A percentile compares a stretch with the other conserved stretches of the same genome.
Evolutionary conservation across 1,140 invertebrate genomes (phyloP).

Genomic region (Tetranychus urticae): DNA sequence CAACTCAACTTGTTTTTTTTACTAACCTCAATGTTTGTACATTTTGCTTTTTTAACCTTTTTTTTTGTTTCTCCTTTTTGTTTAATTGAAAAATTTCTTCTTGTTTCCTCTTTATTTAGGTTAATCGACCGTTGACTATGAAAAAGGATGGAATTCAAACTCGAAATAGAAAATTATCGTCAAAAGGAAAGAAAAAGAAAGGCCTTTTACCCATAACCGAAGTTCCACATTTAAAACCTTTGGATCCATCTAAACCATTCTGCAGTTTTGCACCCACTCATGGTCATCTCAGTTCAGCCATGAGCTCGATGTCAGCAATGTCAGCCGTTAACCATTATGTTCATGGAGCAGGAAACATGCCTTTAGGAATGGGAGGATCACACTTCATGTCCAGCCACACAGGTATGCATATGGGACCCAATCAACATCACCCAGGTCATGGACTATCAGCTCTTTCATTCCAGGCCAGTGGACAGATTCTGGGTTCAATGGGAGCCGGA

Average conservation of each 20-base stretch:
- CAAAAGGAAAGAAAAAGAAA: constrained; percentile 11
- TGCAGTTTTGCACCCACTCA: neutral
- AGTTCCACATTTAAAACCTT: constrained; percentile 4
- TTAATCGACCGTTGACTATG: constrained; percentile 59
- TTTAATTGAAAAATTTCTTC: neutral
- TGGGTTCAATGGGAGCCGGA: neutral
- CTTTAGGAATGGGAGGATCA: neutral
- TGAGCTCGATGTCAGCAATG: constrained; percentile 11
- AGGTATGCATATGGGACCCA: neutral
- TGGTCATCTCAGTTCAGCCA: constrained; percentile 7
- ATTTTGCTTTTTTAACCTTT: no score
- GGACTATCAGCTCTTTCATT: neutral
- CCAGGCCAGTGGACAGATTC: neutral
- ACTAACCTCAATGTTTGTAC: no score
- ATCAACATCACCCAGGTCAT: neutral
- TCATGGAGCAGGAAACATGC: constrained; percentile 1
- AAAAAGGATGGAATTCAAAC: constrained; percentile 92
- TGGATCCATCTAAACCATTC: constrained; percentile 6
- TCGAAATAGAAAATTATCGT: constrained; percentile 48
- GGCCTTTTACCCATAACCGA: constrained; percentile 4
- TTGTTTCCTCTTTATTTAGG: constrained; percentile 19
- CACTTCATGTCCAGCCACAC: neutral
- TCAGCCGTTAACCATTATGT: constrained; percentile 9
- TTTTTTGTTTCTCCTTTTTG: no score
- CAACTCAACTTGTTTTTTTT: no score